Base-by-base conservation (phyloP, 2,113 vertebrate genomes). In the Psettodes erumei region DNA sequence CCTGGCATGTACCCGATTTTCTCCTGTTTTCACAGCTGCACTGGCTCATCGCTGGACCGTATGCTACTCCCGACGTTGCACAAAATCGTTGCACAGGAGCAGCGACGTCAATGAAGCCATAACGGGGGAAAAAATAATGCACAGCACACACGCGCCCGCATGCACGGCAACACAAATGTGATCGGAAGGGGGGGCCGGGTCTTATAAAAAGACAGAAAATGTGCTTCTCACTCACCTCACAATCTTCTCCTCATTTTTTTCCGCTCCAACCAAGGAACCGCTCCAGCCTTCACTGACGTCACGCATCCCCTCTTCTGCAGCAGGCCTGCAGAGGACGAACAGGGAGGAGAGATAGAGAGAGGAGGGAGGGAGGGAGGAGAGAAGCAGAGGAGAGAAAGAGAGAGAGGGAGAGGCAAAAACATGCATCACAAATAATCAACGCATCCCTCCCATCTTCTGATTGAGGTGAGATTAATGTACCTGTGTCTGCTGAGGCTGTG, bases 251-350 rank as follows among this genome's bases (percentile, higher is more conserved):
- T 84, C 93, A 91, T 91, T 93, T 89, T 91, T 90, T 90, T 75
- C 65, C 76, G 67, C 87, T 84, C 80, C 77, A 83, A 90, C 84
- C 85, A 84, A 91, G 90, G 88, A 93, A 82, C 89, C 82, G 92
- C 90, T 92, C 86, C 73, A 88, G 90, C 88, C 80, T 71, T 80
- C 82, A 48, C 73, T 94, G 93, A 95, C 94, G 94, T 95, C 94
- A 95, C 92, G 74, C 79, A 83, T 82, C 91, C 76, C 75, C 79
- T 77, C 92, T 93, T n/a, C 93, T 93, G 93, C 93, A 90, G 93
- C 89, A 72, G 85, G 91, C 91, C 88, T 90, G 92, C 90, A 88
- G 88, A 89, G 88, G 85, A 85, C 38, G 77, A 64, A 56, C 66
- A 85, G 86, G 79, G 75, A 77, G 77, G 73, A 79, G 67, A 59